These are phyloP conservation scores for Heliothis subflexa DNA, from an alignment of 1,140 invertebrate species.

Conservation along the genomic window DNA sequence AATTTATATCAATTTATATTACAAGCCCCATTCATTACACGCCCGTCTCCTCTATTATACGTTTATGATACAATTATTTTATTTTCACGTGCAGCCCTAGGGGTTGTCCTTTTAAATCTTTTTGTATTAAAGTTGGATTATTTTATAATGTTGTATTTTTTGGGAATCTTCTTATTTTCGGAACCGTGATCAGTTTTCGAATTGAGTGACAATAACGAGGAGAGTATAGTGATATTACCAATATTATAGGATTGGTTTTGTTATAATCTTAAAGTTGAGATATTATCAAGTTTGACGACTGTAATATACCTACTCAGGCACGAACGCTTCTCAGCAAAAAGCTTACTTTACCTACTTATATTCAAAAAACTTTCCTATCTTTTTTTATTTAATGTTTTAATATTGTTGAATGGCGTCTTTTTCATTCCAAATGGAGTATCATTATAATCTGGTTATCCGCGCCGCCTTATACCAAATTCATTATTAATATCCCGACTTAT, in stretches of 20 bases:
- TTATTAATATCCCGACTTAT: conserved; percentile 27
- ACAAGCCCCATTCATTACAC: conserved; percentile 47
- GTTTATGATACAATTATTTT: conserved; percentile 44
- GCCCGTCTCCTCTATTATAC: conserved; percentile 44
- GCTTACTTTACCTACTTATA: too few species aligned
- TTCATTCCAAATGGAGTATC: background rate
- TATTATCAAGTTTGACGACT: too few species aligned
- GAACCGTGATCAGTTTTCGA: too few species aligned
- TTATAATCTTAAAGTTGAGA: too few species aligned
- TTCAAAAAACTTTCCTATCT: too few species aligned
- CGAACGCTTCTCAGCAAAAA: too few species aligned
- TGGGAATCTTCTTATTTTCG: background rate
- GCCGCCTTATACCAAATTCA: conserved; percentile 13
- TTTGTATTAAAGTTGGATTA: background rate
- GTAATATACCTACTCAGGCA: too few species aligned
- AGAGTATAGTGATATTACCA: too few species aligned
- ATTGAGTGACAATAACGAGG: too few species aligned
- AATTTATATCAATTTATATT: conserved; percentile 52
- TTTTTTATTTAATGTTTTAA: too few species aligned
- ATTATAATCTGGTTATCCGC: background rate
- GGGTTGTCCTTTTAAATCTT: background rate
- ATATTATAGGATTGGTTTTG: too few species aligned
- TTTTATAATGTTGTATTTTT: background rate
- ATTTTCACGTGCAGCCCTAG: conserved; percentile 22
- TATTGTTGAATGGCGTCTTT: background rate